Evolutionary conservation across 2,888 invertebrate genomes (phyloP).

Genomic region (Eilema sororculum): DNA sequence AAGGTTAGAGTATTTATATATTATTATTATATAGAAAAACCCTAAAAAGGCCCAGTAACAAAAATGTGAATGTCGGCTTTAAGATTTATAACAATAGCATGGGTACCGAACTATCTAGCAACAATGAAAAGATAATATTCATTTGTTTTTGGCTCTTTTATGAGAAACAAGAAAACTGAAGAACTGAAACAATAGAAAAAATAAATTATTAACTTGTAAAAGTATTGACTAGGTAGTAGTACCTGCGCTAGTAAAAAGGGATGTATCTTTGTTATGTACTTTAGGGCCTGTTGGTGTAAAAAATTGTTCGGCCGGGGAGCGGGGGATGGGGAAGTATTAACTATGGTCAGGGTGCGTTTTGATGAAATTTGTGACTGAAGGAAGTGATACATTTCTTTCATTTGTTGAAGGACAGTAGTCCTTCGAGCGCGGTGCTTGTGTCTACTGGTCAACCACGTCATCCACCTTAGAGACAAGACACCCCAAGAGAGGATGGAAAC

Average conservation of each 20-base stretch:
- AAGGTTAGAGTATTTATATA: background rate
- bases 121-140: background rate
- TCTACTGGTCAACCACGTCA: too few relatives aligned
- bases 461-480: too few relatives aligned
- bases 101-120: background rate
- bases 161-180: conserved; percentile 46
- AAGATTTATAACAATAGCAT: background rate
- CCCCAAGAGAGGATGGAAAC: too few relatives aligned
- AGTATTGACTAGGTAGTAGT: conserved; percentile 76
- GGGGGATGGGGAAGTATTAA: conserved; percentile 69
- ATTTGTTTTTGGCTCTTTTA: conserved; percentile 55
- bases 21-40: too few relatives aligned
- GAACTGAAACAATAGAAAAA: conserved; percentile 52
- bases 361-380: conserved; percentile 68
- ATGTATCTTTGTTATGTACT: conserved; percentile 71
- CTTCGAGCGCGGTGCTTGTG: background rate
- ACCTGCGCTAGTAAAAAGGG: conserved; percentile 62
- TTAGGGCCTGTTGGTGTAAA: conserved; percentile 70
- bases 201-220: conserved; percentile 53
- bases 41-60: background rate
- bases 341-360: conserved; percentile 70
- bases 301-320: conserved; percentile 68
- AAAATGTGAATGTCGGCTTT: background rate
- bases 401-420: conserved; percentile 28
- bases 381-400: conserved; percentile 45